phyloP scores from a whole-genome alignment of 1,140 invertebrate species.

The Calliopsis andreniformis region DNA sequence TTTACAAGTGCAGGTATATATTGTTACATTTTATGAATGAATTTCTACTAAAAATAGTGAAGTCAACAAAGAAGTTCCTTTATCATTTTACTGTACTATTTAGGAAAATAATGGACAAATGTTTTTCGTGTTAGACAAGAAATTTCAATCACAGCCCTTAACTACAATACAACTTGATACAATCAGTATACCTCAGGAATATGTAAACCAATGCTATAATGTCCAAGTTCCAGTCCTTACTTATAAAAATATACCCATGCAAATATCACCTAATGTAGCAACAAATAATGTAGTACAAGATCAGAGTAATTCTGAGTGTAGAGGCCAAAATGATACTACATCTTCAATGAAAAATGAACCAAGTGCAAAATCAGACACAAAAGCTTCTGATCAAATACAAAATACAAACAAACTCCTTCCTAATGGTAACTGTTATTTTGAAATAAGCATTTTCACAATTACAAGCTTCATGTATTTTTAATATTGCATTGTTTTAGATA shows the following conservation, averaged over 20 bases:
- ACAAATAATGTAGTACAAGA: background rate
- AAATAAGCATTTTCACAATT: background rate
- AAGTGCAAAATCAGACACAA: background rate
- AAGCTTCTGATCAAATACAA: background rate
- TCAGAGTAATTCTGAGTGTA: background rate
- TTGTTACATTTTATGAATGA: background rate
- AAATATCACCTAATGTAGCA: conserved; percentile 46
- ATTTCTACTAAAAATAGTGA: background rate
- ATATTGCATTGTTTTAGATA: conserved; percentile 6
- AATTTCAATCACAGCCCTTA: conserved; percentile 35
- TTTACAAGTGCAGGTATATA: conserved; percentile 33
- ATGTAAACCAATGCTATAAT: conserved; percentile 58
- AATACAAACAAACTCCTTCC: background rate
- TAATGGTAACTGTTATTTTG: conserved; percentile 9
- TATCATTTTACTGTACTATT: conserved; percentile 24
- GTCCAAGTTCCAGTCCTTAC: conserved; percentile 60
- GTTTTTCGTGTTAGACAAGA: conserved; percentile 54
- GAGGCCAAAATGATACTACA: background rate
- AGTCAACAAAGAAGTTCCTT: background rate
- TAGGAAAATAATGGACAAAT: conserved; percentile 53
- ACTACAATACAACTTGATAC: conserved; percentile 46
- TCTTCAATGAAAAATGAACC: background rate
- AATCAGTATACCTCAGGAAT: conserved; percentile 20
- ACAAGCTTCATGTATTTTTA: background rate
- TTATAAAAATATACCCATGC: conserved; percentile 59